Conservation (phyloP, 2,888 invertebrate species). For the Agriopis marginaria region DNA sequence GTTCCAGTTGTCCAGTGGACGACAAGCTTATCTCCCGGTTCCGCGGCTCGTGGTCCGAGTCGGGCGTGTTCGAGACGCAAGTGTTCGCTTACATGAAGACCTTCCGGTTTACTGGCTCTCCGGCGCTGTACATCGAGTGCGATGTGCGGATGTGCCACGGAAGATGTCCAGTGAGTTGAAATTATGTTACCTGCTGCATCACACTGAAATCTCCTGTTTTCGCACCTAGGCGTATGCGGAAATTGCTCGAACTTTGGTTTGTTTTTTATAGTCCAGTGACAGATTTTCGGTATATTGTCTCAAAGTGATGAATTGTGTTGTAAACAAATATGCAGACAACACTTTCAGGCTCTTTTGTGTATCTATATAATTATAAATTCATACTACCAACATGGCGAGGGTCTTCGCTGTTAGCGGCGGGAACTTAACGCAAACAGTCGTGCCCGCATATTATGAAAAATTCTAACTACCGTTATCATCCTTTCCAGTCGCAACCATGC, state of each 20-base stretch:
- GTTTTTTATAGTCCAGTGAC: too few relatives aligned
- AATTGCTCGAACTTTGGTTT: too few relatives aligned
- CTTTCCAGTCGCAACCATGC: constrained; percentile 93
- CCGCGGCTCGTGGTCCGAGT: constrained; percentile 96
- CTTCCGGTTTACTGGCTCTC: constrained; percentile 96
- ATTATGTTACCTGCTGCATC: background rate
- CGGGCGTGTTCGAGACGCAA: constrained; percentile 96
- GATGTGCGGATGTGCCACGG: constrained; percentile 98
- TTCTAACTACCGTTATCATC: background rate
- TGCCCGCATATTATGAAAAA: too few relatives aligned
- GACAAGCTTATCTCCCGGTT: constrained; percentile 97
- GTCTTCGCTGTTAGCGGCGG: background rate
- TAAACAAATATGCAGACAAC: too few relatives aligned
- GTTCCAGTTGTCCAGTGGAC: constrained; percentile 93
- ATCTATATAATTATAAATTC: too few relatives aligned
- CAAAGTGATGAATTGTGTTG: too few relatives aligned
- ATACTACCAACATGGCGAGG: too few relatives aligned
- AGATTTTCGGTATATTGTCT: background rate
- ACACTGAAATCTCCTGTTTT: too few relatives aligned
- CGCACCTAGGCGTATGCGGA: too few relatives aligned
- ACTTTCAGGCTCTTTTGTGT: too few relatives aligned
- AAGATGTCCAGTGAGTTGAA: constrained; percentile 93
- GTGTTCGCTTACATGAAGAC: constrained; percentile 98
- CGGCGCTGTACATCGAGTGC: constrained; percentile 97
- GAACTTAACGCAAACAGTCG: too few relatives aligned